A percentile compares a stretch with the other conserved stretches of the same genome.
Evolutionary conservation across 2,888 invertebrate species (phyloP).

Genomic region (Hylaea fasciaria): DNA sequence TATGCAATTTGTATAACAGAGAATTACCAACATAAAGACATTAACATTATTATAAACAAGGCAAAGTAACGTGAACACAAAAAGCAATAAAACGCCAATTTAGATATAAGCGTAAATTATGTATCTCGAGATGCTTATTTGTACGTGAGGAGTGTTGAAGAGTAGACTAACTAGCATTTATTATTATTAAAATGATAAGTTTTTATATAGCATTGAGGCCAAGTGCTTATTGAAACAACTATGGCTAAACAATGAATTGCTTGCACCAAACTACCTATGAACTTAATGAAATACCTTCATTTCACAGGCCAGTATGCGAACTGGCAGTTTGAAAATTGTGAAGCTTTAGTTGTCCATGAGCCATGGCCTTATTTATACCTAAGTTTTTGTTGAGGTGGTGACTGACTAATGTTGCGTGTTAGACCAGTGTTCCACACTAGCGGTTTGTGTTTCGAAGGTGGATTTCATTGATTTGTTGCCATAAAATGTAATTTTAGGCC

Average conservation of each 20-base stretch:
- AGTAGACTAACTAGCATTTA: constrained; percentile 49
- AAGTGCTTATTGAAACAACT: no score
- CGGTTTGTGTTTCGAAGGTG: constrained; percentile 59
- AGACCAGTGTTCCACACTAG: constrained; percentile 54
- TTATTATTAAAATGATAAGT: constrained; percentile 36
- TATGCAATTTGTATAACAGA: background rate
- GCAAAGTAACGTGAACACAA: constrained; percentile 34
- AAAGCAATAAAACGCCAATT: constrained; percentile 81
- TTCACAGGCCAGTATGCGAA: no score
- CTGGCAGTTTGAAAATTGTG: constrained; percentile 11
- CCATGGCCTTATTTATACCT: constrained; percentile 19
- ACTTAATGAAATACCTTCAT: no score
- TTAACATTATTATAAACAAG: constrained; percentile 8
- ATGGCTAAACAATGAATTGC: no score
- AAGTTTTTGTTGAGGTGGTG: constrained; percentile 46
- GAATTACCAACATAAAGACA: background rate
- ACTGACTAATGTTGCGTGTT: constrained; percentile 58
- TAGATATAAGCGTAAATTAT: constrained; percentile 69
- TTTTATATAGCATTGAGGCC: constrained; percentile 7
- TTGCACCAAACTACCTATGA: constrained; percentile 5
- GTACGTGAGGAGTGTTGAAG: constrained; percentile 52
- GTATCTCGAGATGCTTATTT: constrained; percentile 63
- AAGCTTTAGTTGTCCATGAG: no score
- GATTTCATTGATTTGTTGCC: constrained; percentile 69
- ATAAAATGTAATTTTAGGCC: constrained; percentile 77